Percentiles rank a stretch among this genome's conserved stretches.
phyloP scores from a whole-genome alignment of 2,113 vertebrate species.

The Istiophorus platypterus region DNA sequence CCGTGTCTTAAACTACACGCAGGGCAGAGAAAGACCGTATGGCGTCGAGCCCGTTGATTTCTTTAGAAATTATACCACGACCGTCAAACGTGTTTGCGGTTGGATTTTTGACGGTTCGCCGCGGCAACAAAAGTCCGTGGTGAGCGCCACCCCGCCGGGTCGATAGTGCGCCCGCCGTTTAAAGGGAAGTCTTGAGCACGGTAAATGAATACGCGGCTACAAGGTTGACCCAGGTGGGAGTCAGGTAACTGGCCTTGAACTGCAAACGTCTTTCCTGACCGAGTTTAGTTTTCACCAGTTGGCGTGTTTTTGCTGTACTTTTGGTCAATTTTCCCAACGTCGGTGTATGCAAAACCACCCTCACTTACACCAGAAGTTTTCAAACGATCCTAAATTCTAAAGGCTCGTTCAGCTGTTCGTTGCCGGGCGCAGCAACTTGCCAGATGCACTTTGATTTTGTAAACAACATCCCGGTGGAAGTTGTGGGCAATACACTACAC shows the following conservation, averaged over 20 bases:
- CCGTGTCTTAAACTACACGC: not conserved
- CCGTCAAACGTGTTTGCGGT: rapidly evolving
- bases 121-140: too few relatives aligned
- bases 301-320: not conserved
- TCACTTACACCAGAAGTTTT: not conserved
- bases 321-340: too few relatives aligned
- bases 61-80: rapidly evolving
- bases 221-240: constrained; percentile 20
- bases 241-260: not conserved
- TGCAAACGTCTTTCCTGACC: rapidly evolving
- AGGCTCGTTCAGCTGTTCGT: not conserved
- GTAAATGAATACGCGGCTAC: constrained; percentile 36
- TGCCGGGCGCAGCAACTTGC: not conserved
- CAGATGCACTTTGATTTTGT: constrained; percentile 19
- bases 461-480: constrained; percentile 31
- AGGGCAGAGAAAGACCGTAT: rapidly evolving
- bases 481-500: constrained; percentile 4
- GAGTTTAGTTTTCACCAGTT: not conserved
- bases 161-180: constrained; percentile 67
- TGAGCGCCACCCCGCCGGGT: not conserved
- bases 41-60: rapidly evolving
- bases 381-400: not conserved
- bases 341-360: too few relatives aligned
- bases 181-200: constrained; percentile 79
- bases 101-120: rapidly evolving